phyloP scores from a whole-genome alignment of 2,888 invertebrate species.

The Plutella xylostella region DNA sequence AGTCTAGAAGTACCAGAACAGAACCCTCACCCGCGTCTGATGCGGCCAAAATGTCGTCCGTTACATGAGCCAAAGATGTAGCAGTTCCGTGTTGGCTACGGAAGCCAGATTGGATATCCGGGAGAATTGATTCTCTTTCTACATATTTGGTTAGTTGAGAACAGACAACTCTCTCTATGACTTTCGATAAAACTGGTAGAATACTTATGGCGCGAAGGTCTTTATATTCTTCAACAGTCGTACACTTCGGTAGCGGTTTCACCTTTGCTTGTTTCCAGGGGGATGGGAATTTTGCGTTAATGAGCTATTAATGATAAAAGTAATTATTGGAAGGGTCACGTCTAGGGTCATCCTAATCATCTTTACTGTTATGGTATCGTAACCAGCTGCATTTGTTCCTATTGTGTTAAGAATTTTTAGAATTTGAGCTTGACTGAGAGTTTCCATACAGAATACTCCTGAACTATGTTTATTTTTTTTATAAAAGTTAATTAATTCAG shows the following conservation, averaged over 20 bases:
- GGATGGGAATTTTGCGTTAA: not conserved
- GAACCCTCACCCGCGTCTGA: too few relatives aligned
- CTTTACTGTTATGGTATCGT: not conserved
- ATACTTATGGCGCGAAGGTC: constrained; percentile 1
- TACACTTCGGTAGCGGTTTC: not conserved
- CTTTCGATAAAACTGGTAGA: not conserved
- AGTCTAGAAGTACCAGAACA: too few relatives aligned
- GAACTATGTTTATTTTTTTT: not conserved
- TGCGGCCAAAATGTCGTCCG: too few relatives aligned
- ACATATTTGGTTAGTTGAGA: too few relatives aligned
- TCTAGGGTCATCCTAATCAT: not conserved
- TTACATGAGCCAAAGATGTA: too few relatives aligned
- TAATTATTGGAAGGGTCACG: not conserved
- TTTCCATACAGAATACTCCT: not conserved
- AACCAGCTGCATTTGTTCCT: not conserved
- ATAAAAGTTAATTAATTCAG: not conserved
- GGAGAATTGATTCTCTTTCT: too few relatives aligned
- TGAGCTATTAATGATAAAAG: not conserved
- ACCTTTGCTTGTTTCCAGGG: not conserved
- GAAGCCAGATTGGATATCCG: too few relatives aligned
- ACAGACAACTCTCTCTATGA: not conserved
- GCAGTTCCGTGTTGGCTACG: too few relatives aligned
- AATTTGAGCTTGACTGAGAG: not conserved
- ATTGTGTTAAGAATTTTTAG: not conserved
- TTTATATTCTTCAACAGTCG: not conserved